phyloP scores from a whole-genome alignment of 2,797 vertebrate species.

The Micromesistius poutassou region DNA sequence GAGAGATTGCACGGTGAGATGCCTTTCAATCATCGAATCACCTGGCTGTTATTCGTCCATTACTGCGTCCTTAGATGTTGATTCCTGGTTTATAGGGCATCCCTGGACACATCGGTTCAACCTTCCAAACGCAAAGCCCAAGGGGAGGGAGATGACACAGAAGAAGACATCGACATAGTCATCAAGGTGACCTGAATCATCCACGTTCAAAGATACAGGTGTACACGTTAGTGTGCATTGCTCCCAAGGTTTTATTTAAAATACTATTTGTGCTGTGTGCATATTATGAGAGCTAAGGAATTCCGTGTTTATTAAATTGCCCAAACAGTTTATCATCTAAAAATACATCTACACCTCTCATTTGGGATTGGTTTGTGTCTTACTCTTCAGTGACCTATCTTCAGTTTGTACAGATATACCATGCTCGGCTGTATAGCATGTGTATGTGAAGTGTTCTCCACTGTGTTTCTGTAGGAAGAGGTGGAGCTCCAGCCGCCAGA shows the following conservation, averaged over 20 bases:
- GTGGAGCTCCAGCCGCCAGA: conserved; percentile 87
- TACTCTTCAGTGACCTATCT: too few species aligned
- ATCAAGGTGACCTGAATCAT: conserved; percentile 74
- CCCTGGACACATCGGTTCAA: conserved; percentile 81
- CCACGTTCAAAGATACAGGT: background rate
- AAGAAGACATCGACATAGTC: conserved; percentile 85
- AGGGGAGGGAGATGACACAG: conserved; percentile 86
- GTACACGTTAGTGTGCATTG: background rate
- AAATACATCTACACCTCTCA: too few species aligned
- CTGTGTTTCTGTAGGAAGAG: conserved; percentile 77
- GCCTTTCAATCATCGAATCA: fast-evolving
- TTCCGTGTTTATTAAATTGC: too few species aligned
- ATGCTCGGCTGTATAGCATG: background rate
- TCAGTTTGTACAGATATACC: background rate
- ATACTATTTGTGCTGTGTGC: too few species aligned
- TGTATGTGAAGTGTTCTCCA: background rate
- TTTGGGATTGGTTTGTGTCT: too few species aligned
- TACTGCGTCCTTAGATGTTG: background rate
- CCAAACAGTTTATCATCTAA: too few species aligned
- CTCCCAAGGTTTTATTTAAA: too few species aligned
- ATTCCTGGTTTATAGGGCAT: conserved; percentile 72
- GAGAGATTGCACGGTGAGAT: conserved; percentile 86
- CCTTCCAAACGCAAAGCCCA: conserved; percentile 81
- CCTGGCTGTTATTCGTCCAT: too few species aligned
- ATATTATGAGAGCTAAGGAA: background rate